These are phyloP conservation scores for Ernsta delagoae DNA, from an alignment of 2,888 invertebrate genomes.

Conservation along the genomic window DNA sequence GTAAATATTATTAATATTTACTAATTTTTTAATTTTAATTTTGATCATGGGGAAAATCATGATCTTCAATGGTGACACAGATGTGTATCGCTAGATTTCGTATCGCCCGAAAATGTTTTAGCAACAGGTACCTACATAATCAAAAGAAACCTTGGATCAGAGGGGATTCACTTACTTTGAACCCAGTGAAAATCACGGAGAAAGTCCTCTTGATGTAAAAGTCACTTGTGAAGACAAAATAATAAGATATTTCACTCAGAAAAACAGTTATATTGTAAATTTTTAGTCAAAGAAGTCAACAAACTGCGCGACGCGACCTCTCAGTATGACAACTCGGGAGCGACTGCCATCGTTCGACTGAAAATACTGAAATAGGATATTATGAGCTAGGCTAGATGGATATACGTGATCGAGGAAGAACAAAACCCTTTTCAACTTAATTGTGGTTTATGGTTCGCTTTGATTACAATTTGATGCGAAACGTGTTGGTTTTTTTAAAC, in stretches of 20 bases:
- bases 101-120: constrained; percentile 21
- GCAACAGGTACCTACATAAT: constrained; percentile 31
- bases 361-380: constrained; percentile 41
- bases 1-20: no score
- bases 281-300: constrained; percentile 22
- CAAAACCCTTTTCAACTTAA: constrained; percentile 46
- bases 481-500: not conserved
- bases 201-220: constrained; percentile 3
- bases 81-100: not conserved
- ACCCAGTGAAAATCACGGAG: not conserved
- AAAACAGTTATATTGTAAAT: constrained; percentile 39
- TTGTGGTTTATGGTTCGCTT: constrained; percentile 11
- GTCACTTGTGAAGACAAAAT: constrained; percentile 17
- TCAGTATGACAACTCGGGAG: constrained; percentile 36
- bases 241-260: constrained; percentile 42
- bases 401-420: constrained; percentile 34
- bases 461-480: constrained; percentile 1
- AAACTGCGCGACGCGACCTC: constrained; percentile 42
- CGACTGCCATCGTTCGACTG: constrained; percentile 44
- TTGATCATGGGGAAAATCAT: not conserved
- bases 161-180: constrained; percentile 14
- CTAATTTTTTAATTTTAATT: no score
- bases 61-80: not conserved
- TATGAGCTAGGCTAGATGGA: constrained; percentile 41
- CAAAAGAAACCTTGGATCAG: constrained; percentile 20